Conservation (phyloP, 2,888 invertebrate species). For the Dendrolimus pini region DNA sequence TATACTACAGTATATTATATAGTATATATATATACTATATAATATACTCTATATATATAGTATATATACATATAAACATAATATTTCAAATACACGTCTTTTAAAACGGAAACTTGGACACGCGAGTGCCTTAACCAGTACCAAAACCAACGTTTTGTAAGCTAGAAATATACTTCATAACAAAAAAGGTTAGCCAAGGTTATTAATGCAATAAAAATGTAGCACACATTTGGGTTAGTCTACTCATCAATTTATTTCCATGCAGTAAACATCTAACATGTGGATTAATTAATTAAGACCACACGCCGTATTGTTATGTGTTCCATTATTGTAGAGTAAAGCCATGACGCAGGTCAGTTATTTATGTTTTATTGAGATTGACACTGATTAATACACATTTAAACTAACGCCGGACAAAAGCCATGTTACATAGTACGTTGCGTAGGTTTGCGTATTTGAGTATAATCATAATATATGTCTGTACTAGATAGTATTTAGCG, state of each 20-base stretch:
- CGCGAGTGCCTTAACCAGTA: too few relatives aligned
- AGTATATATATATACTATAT: too few relatives aligned
- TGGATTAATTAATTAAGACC: constrained; percentile 5
- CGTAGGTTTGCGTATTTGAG: too few relatives aligned
- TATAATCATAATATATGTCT: too few relatives aligned
- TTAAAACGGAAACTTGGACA: too few relatives aligned
- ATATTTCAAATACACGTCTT: too few relatives aligned
- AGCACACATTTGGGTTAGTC: neutral
- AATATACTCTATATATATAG: too few relatives aligned
- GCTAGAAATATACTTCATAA: neutral
- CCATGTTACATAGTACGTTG: neutral
- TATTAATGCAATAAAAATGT: neutral
- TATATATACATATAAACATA: too few relatives aligned
- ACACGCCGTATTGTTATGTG: constrained; percentile 7
- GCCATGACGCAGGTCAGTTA: constrained; percentile 25
- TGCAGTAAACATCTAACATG: neutral
- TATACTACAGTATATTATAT: too few relatives aligned
- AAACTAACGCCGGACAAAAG: neutral
- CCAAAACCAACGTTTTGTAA: too few relatives aligned
- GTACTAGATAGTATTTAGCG: too few relatives aligned
- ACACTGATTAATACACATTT: constrained; percentile 28
- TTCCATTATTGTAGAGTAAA: constrained; percentile 9
- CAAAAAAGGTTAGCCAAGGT: neutral
- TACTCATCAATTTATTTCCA: neutral
- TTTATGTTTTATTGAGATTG: constrained; percentile 43